Conservation (phyloP, 2,113 vertebrate genomes). For the Mastomys natalensis region DNA sequence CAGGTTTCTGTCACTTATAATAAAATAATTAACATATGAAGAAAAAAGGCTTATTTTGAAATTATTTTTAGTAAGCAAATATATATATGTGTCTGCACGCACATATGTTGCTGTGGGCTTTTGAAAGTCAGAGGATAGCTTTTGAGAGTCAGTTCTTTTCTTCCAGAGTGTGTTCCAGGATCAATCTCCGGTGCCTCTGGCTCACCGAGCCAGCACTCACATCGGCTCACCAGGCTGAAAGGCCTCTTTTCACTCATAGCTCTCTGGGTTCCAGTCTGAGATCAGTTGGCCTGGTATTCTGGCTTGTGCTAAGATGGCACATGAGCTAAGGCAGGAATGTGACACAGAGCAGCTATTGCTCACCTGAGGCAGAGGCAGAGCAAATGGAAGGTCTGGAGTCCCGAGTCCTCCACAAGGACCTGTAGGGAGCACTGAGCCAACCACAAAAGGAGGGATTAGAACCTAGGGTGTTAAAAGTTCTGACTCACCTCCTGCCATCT, state of each 20-base stretch:
- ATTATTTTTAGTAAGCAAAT: background rate
- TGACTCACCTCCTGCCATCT: rapidly evolving
- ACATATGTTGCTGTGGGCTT: too few relatives aligned
- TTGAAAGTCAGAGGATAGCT: background rate
- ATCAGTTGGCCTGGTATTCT: background rate
- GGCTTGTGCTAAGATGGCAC: background rate
- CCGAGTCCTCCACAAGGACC: background rate
- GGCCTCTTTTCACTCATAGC: background rate
- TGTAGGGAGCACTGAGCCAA: background rate
- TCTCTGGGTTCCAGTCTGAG: background rate
- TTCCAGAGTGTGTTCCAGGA: background rate
- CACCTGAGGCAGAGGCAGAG: background rate
- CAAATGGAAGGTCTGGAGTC: background rate
- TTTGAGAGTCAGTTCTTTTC: background rate
- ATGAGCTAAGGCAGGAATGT: background rate
- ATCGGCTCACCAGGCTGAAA: background rate
- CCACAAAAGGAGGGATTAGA: background rate
- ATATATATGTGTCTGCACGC: background rate
- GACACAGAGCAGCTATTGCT: background rate
- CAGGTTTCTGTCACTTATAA: background rate
- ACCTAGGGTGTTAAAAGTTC: background rate
- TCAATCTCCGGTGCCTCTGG: too few relatives aligned
- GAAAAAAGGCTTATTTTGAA: background rate
- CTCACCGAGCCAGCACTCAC: too few relatives aligned
- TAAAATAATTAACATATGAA: background rate